Conservation (phyloP, 2,113 vertebrate species). For the Aythya baeri region DNA sequence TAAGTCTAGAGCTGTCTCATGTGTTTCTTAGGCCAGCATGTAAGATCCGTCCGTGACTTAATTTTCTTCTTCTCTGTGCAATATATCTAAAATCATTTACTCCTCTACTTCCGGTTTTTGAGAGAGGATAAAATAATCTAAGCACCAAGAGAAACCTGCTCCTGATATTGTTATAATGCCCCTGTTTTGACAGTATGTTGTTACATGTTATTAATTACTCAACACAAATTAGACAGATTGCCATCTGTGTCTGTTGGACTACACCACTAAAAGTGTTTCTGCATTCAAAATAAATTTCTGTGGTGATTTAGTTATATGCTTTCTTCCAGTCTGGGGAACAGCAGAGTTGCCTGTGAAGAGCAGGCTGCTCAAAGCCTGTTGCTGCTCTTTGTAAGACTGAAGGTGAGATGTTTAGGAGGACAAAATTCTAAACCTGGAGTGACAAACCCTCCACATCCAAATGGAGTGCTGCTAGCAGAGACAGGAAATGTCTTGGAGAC, state of each 20-base stretch:
- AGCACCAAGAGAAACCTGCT: background rate
- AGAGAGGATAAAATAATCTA: background rate
- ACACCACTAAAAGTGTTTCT: background rate
- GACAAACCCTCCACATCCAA: background rate
- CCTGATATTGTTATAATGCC: background rate
- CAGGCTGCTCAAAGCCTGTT: background rate
- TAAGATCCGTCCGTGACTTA: background rate
- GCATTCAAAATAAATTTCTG: background rate
- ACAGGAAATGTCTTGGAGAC: background rate
- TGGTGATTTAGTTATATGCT: background rate
- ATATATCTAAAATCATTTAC: background rate
- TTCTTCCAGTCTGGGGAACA: background rate
- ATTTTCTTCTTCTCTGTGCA: background rate
- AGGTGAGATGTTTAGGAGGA: background rate
- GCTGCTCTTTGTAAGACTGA: background rate
- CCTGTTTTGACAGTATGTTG: background rate
- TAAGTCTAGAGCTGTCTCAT: background rate
- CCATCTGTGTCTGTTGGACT: slow-evolving; percentile 15
- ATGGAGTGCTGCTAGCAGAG: background rate
- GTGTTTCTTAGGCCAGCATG: background rate
- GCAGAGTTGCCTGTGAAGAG: background rate
- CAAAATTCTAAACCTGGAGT: background rate
- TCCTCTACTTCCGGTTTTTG: background rate
- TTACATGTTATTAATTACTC: background rate
- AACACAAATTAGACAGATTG: background rate